These are phyloP conservation scores for Carassius auratus DNA, from an alignment of 2,113 vertebrate species.

Conservation along the genomic window DNA sequence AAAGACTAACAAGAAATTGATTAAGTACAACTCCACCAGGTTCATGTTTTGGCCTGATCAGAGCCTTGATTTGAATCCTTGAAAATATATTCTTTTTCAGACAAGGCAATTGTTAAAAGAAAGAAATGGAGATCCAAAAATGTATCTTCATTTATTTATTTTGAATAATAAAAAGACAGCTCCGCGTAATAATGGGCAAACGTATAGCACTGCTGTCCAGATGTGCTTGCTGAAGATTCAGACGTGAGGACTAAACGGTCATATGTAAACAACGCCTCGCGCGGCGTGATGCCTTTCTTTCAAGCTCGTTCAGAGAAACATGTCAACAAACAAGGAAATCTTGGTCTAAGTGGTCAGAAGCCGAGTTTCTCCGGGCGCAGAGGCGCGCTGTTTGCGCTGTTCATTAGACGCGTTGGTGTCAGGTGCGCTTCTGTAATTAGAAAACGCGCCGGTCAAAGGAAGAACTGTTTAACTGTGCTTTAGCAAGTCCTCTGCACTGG, in stretches of 20 bases:
- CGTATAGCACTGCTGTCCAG: conserved; percentile 3
- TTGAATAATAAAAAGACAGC: background rate
- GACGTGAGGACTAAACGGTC: conserved; percentile 45
- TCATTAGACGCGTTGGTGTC: conserved; percentile 79
- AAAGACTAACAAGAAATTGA: too few species aligned
- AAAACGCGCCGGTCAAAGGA: conserved; percentile 70
- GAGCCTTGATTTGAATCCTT: too few species aligned
- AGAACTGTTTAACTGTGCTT: conserved; percentile 73
- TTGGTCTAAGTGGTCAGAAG: conserved; percentile 68
- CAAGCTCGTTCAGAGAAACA: conserved; percentile 55
- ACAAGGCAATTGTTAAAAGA: background rate
- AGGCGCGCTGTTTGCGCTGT: conserved; percentile 74
- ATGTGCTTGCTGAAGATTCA: conserved; percentile 37
- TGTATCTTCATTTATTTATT: too few species aligned
- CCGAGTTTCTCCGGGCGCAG: conserved; percentile 51
- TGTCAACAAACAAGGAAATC: conserved; percentile 59
- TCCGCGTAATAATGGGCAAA: background rate
- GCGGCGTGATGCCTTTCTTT: conserved; percentile 44
- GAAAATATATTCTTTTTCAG: background rate
- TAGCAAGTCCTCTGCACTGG: conserved; percentile 71
- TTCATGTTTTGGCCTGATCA: too few species aligned
- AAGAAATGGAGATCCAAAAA: background rate
- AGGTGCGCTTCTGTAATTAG: conserved; percentile 69
- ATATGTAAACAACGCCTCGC: conserved; percentile 55
- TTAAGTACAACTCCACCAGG: too few species aligned